Conservation (phyloP, 2,888 invertebrate genomes). For the Chymomyza fuscimana region DNA sequence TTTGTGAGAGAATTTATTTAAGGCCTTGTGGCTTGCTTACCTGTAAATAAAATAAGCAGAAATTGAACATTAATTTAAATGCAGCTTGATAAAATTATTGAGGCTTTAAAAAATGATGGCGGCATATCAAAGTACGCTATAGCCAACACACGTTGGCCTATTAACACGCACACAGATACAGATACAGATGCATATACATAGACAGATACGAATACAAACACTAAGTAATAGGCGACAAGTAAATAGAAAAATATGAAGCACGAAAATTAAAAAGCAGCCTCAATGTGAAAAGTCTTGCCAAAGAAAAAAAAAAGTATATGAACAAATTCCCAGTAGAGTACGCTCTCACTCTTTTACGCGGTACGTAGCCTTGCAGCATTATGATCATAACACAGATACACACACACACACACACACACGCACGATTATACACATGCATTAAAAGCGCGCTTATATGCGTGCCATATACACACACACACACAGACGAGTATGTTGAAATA, state of each 20-base stretch:
- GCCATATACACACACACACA: constrained; percentile 30
- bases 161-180: constrained; percentile 32
- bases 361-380: constrained; percentile 61
- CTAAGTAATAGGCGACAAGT: constrained; percentile 23
- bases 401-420: constrained; percentile 22
- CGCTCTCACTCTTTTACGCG: background rate
- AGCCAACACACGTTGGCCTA: constrained; percentile 27
- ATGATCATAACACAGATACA: constrained; percentile 56
- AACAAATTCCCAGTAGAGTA: constrained; percentile 53
- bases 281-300: constrained; percentile 54
- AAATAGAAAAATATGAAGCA: constrained; percentile 65
- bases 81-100: constrained; percentile 24
- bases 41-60: constrained; percentile 38
- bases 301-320: constrained; percentile 42
- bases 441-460: background rate
- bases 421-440: constrained; percentile 15
- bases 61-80: constrained; percentile 54
- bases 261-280: constrained; percentile 64
- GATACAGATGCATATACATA: background rate
- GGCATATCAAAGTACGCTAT: constrained; percentile 56
- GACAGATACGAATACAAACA: background rate
- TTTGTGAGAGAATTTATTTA: background rate
- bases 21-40: constrained; percentile 41
- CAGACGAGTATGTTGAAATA: constrained; percentile 60
- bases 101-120: constrained; percentile 57